A percentile compares a stretch with the other conserved stretches of the same genome.
Evolutionary conservation across 2,113 vertebrate species (phyloP).

Genomic region (Noturus placidus): DNA sequence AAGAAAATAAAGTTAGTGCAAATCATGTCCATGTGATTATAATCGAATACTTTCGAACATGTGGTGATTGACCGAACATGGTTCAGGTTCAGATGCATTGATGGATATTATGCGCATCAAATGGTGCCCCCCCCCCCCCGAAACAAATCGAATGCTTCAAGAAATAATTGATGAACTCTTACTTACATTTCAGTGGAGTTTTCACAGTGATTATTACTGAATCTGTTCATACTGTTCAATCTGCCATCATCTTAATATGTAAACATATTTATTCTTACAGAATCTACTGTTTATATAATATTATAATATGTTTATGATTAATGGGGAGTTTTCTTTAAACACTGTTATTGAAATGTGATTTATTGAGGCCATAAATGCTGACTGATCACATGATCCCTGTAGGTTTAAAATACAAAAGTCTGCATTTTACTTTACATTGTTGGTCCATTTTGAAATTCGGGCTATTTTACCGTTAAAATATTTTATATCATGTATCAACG

Average conservation of each 20-base stretch:
- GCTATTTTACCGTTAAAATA: not conserved
- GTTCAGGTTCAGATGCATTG: not conserved
- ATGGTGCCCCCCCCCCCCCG: no score
- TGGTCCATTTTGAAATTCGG: not conserved
- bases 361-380: not conserved
- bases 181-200: not conserved
- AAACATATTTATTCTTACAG: not conserved
- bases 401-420: not conserved
- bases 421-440: not conserved
- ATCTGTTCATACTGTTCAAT: not conserved
- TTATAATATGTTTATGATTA: not conserved
- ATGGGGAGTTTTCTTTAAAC: not conserved
- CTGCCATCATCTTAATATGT: not conserved
- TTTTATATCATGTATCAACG: not conserved
- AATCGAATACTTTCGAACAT: no score
- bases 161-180: not conserved
- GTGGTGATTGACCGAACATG: no score
- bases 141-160: not conserved
- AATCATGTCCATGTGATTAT: no score
- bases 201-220: not conserved
- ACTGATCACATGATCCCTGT: not conserved
- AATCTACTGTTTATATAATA: not conserved
- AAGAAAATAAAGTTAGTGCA: no score
- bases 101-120: not conserved
- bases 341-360: not conserved